These are phyloP conservation scores for Nipponacmea schrenckii DNA, from an alignment of 2,888 invertebrate genomes.

Conservation along the genomic window DNA sequence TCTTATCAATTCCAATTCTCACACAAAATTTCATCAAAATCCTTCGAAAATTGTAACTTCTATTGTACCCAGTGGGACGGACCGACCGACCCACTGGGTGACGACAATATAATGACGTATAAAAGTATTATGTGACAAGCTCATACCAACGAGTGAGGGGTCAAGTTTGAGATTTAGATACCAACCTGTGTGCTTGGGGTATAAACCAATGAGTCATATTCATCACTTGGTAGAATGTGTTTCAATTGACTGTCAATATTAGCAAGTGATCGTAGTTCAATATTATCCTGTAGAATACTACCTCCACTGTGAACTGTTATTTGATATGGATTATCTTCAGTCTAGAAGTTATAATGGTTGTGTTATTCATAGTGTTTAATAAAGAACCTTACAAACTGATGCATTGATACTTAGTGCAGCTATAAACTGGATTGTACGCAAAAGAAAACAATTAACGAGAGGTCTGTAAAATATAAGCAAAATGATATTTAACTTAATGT, in stretches of 20 bases:
- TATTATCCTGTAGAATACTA: slow-evolving; percentile 52
- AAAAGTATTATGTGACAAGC: slow-evolving; percentile 1
- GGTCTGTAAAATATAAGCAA: no score
- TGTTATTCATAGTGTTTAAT: no score
- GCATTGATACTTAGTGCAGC: no score
- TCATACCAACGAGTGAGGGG: slow-evolving; percentile 15
- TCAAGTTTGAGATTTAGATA: no score
- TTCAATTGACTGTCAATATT: slow-evolving; percentile 57
- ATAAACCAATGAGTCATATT: slow-evolving; percentile 44
- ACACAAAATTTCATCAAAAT: no score
- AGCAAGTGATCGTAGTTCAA: slow-evolving; percentile 47
- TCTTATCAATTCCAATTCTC: no score
- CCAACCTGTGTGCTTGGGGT: neutral
- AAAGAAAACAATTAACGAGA: no score
- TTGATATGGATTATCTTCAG: slow-evolving; percentile 37
- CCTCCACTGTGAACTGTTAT: slow-evolving; percentile 51
- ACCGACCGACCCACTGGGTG: neutral
- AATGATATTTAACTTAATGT: no score
- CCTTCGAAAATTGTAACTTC: no score
- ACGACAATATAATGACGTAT: neutral
- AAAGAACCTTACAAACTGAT: no score
- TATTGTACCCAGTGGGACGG: neutral
- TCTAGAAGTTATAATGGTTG: no score
- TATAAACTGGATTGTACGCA: no score
- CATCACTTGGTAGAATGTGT: slow-evolving; percentile 54